A percentile compares a stretch with the other conserved stretches of the same genome.
phyloP scores from a whole-genome alignment of 2,888 invertebrate species.

The Camponotus fellah region DNA sequence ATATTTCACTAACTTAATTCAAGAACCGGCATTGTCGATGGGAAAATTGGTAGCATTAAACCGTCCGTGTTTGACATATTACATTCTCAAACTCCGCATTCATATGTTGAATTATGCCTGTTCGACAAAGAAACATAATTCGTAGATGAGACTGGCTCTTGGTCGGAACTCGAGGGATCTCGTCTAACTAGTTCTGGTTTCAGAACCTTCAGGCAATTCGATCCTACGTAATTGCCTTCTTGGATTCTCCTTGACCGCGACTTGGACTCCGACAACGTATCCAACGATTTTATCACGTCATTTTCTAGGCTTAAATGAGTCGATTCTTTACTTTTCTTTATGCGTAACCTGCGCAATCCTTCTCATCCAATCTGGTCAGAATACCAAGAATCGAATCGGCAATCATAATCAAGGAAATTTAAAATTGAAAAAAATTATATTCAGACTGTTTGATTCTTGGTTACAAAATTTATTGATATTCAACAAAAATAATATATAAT shows the following conservation, averaged over 20 bases:
- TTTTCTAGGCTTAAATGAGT: constrained; percentile 58
- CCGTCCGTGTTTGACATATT: constrained; percentile 39
- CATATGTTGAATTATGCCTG: constrained; percentile 29
- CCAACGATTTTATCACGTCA: constrained; percentile 71
- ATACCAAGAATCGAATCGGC: constrained; percentile 22
- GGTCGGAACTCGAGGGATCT: constrained; percentile 54
- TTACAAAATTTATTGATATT: not conserved
- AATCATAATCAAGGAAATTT: not conserved
- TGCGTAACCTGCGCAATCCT: not conserved
- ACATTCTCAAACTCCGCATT: constrained; percentile 25
- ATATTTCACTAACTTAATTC: constrained; percentile 39
- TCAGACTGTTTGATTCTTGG: not conserved
- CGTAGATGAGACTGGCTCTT: constrained; percentile 32
- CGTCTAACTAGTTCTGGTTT: constrained; percentile 58
- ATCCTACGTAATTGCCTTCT: constrained; percentile 73
- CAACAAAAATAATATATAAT: not conserved
- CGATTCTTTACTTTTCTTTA: constrained; percentile 41
- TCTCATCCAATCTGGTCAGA: not conserved
- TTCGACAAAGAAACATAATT: constrained; percentile 17
- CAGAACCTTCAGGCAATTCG: constrained; percentile 68
- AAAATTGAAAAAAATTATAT: not conserved
- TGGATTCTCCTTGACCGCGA: constrained; percentile 70
- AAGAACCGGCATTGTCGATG: constrained; percentile 7
- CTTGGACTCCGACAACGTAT: constrained; percentile 58
- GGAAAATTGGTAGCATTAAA: constrained; percentile 41